Percentiles rank a stretch among this genome's conserved stretches.
Evolutionary conservation across 2,113 vertebrate genomes (phyloP).

Genomic region (Solenodon paradoxus): DNA sequence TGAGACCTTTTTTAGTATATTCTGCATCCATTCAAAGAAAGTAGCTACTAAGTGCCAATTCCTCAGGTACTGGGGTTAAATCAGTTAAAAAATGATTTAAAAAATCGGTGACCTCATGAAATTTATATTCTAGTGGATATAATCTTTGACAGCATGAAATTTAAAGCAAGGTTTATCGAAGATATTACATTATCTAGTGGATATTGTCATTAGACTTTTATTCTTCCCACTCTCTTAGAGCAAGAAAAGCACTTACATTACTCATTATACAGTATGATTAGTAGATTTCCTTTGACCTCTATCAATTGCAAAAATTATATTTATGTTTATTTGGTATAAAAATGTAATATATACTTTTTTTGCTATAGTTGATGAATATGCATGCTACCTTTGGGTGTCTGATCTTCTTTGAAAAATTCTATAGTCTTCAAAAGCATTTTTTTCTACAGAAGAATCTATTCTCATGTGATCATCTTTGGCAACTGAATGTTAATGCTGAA

Average conservation of each 20-base stretch:
- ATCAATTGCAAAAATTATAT: background rate
- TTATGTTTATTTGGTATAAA: background rate
- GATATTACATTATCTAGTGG: background rate
- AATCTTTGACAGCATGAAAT: background rate
- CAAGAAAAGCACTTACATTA: background rate
- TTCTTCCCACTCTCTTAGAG: background rate
- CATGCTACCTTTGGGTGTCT: background rate
- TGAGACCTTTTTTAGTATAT: background rate
- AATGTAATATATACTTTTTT: background rate
- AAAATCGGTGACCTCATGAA: background rate
- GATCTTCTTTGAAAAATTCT: background rate
- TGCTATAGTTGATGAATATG: background rate
- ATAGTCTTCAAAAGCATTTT: background rate
- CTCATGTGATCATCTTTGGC: constrained; percentile 17
- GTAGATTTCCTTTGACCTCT: background rate
- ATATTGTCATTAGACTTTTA: background rate
- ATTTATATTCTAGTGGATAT: background rate
- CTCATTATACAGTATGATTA: background rate
- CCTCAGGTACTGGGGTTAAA: background rate
- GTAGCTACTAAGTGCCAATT: background rate
- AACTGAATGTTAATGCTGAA: background rate
- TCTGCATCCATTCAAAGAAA: background rate
- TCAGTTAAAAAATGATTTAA: background rate
- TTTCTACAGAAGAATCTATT: constrained; percentile 5
- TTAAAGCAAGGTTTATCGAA: background rate